Conservation (phyloP, 2,888 invertebrate species). For the Beris chalybata region DNA sequence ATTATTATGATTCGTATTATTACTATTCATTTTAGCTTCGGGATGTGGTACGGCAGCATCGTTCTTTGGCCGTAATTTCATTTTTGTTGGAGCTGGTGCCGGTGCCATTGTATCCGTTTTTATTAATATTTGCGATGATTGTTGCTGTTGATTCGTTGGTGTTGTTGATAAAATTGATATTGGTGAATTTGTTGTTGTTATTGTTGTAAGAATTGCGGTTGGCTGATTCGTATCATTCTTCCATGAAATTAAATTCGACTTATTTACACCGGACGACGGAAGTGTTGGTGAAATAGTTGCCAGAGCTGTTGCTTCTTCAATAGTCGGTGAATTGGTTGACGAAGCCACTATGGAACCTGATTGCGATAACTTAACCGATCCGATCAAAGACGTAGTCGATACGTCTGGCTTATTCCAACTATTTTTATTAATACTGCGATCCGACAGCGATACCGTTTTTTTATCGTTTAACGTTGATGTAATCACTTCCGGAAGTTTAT, state of each 20-base stretch:
- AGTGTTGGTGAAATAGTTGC: constrained; percentile 14
- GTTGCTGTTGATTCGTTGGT: constrained; percentile 48
- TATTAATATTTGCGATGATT: constrained; percentile 29
- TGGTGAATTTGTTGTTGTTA: constrained; percentile 38
- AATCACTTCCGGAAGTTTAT: constrained; percentile 42
- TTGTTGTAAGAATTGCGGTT: constrained; percentile 28
- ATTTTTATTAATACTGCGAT: constrained; percentile 27
- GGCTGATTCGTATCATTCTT: constrained; percentile 42
- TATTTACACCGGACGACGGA: constrained; percentile 50
- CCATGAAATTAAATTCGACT: constrained; percentile 49
- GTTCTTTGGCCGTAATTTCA: constrained; percentile 54
- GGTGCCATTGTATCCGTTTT: constrained; percentile 51
- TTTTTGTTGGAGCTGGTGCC: constrained; percentile 55
- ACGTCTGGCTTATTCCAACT: constrained; percentile 35
- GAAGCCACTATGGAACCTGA: constrained; percentile 39
- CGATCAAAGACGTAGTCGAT: constrained; percentile 32
- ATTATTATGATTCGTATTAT: constrained; percentile 49
- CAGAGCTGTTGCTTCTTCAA: background rate
- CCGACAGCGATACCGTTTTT: constrained; percentile 27
- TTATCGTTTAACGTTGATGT: constrained; percentile 40
- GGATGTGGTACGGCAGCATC: constrained; percentile 64
- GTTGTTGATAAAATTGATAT: constrained; percentile 40
- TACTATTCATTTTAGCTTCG: constrained; percentile 50
- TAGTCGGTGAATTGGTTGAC: constrained; percentile 19
- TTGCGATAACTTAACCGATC: constrained; percentile 31